Conservation (phyloP, 2,113 vertebrate species). For the Pseudonaja textilis region DNA sequence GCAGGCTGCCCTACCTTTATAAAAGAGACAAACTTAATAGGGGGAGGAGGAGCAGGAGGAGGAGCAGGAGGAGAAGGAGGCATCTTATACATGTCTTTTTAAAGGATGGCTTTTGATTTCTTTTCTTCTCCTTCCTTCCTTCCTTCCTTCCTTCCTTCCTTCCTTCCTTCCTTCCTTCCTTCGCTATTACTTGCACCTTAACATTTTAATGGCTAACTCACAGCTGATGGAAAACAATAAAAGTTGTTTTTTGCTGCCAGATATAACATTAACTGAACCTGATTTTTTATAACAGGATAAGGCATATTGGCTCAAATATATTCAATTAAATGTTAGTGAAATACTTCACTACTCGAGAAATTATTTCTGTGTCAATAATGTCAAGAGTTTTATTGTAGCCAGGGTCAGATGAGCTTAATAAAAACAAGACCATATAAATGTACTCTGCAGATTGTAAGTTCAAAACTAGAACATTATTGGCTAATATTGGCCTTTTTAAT, state of each 20-base stretch:
- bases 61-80: too few relatives aligned
- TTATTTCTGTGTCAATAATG: neutral
- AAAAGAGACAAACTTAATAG: neutral
- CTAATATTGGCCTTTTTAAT: neutral
- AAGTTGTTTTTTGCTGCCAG: slow-evolving; percentile 10
- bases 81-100: neutral
- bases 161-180: neutral
- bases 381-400: neutral
- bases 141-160: accelerated
- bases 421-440: neutral
- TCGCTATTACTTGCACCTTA: neutral
- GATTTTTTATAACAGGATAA: neutral
- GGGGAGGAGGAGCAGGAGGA: too few relatives aligned
- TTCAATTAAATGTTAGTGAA: slow-evolving; percentile 2
- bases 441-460: neutral
- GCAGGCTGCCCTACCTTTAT: too few relatives aligned
- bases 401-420: neutral
- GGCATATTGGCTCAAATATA: neutral
- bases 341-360: neutral
- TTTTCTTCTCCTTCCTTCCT: neutral
- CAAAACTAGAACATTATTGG: neutral
- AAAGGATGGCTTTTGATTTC: neutral
- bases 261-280: slow-evolving; percentile 5
- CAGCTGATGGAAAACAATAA: neutral
- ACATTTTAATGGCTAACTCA: slow-evolving; percentile 21